Percentiles rank a stretch among this genome's conserved stretches.
Conservation (phyloP, 2,888 invertebrate genomes). For the Nezara viridula region DNA sequence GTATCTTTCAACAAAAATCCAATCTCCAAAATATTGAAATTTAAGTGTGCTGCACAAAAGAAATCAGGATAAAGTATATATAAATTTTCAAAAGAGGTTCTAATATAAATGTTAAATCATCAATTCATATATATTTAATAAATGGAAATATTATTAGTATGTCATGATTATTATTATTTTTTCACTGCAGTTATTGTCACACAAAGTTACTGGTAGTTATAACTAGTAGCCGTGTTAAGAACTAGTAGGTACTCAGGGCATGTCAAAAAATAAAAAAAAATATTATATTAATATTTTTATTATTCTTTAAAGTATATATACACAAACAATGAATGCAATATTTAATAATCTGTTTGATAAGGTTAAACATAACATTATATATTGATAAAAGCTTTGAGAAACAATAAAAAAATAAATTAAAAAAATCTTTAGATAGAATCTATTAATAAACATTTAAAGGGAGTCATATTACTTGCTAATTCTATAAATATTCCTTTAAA, state of each 20-base stretch:
- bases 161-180: no score
- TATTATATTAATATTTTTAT: background rate
- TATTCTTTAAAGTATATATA: conserved; percentile 9
- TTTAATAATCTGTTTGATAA: background rate
- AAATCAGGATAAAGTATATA: no score
- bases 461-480: background rate
- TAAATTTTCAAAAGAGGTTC: no score
- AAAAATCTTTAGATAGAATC: background rate
- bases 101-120: no score
- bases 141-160: no score
- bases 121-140: no score
- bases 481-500: conserved; percentile 38
- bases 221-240: no score
- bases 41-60: no score
- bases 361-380: conserved; percentile 42
- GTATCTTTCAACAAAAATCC: no score
- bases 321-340: conserved; percentile 12
- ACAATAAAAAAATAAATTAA: conserved; percentile 1
- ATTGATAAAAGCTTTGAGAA: background rate
- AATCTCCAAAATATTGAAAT: no score
- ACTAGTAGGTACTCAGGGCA: background rate
- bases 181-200: no score
- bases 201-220: no score
- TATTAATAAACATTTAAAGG: background rate
- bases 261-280: background rate